Conservation (phyloP, 2,888 invertebrate species). For the Hirudinaria manillensis region DNA sequence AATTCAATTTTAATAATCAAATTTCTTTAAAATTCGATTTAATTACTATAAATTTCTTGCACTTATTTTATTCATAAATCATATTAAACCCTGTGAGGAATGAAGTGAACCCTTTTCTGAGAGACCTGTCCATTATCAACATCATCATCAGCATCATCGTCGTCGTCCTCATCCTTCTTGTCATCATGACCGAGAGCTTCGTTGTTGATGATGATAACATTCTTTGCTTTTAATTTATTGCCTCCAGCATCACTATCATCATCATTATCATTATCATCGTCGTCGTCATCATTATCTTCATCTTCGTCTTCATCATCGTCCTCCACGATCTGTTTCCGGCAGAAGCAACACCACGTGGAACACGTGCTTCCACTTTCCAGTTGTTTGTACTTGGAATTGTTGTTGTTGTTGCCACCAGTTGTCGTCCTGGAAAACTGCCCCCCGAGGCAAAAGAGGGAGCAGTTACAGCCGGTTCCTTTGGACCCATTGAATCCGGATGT, state of each 20-base stretch:
- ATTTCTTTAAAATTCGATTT: too few species aligned
- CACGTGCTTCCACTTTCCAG: too few species aligned
- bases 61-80: not conserved
- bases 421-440: too few species aligned
- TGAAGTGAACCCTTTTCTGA: not conserved
- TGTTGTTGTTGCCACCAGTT: too few species aligned
- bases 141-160: conserved; percentile 2
- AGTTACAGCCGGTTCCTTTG: too few species aligned
- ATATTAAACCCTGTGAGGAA: not conserved
- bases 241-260: conserved; percentile 8
- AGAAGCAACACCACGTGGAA: not conserved
- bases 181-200: not conserved
- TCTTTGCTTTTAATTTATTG: not conserved
- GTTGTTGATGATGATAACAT: too few species aligned
- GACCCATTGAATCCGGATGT: too few species aligned
- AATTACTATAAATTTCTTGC: too few species aligned
- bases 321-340: not conserved
- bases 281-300: not conserved
- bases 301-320: not conserved
- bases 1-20: too few species aligned
- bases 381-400: too few species aligned
- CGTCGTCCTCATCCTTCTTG: not conserved
- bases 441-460: too few species aligned
- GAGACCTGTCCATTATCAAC: not conserved
- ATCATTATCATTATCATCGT: conserved; percentile 1